Percentiles rank a stretch among this genome's conserved stretches.
phyloP scores from a whole-genome alignment of 2,113 vertebrate species.

The Sterna hirundo region DNA sequence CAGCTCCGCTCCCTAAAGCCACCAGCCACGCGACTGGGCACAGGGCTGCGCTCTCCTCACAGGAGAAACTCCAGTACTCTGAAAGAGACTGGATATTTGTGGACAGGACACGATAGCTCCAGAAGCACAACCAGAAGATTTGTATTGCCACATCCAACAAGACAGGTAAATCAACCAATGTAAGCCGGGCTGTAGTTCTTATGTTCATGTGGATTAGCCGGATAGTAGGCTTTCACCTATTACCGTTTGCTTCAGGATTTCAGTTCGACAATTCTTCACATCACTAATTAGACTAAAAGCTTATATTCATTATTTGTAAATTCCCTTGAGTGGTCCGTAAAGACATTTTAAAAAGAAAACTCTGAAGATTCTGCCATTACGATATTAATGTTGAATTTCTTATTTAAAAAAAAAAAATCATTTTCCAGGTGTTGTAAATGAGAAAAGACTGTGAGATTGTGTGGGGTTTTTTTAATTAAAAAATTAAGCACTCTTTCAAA shows the following conservation, averaged over 20 bases:
- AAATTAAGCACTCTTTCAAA: background rate
- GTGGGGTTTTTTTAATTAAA: background rate
- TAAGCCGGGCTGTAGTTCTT: background rate
- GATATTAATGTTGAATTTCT: background rate
- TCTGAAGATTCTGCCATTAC: background rate
- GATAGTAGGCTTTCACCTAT: background rate
- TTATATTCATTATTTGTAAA: constrained; percentile 10
- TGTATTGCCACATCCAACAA: background rate
- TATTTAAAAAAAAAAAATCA: background rate
- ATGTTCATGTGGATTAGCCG: background rate
- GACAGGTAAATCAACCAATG: rapidly evolving
- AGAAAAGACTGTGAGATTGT: background rate
- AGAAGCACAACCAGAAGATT: background rate
- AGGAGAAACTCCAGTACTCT: rapidly evolving
- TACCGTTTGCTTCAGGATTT: background rate
- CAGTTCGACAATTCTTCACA: background rate
- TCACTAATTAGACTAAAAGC: constrained; percentile 35
- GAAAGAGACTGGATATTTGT: background rate
- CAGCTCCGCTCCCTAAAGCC: background rate
- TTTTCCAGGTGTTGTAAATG: background rate
- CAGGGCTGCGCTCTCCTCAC: rapidly evolving
- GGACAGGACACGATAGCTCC: rapidly evolving
- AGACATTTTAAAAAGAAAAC: constrained; percentile 18
- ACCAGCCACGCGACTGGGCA: rapidly evolving
- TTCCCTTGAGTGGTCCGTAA: background rate